A percentile compares a stretch with the other conserved stretches of the same genome.
These are phyloP conservation scores for Myanophis thanlyinensis DNA, from an alignment of 2,113 vertebrate genomes.

Conservation along the genomic window DNA sequence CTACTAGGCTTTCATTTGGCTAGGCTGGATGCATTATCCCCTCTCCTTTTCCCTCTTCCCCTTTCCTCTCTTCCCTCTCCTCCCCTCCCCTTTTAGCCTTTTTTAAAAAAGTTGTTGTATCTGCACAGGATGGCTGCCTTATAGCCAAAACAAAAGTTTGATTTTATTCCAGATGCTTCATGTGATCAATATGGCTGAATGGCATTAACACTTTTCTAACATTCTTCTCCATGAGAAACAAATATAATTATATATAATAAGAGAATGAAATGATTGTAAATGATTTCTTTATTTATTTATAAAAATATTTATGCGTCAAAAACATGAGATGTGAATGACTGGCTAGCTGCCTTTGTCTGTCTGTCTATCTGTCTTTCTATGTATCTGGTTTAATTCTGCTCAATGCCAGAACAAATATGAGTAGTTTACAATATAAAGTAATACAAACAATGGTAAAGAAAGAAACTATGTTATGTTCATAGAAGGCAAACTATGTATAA, in stretches of 20 bases:
- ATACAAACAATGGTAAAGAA: background rate
- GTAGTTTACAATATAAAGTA: background rate
- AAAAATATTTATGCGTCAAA: background rate
- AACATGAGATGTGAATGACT: background rate
- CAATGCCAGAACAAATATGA: background rate
- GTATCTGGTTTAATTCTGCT: background rate
- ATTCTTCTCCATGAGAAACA: constrained; percentile 13
- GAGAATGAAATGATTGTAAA: background rate
- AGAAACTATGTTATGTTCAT: background rate
- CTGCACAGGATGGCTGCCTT: background rate
- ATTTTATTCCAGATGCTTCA: constrained; percentile 7
- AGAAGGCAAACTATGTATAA: background rate
- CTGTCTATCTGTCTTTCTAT: background rate
- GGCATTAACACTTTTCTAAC: constrained; percentile 19
- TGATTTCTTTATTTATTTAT: background rate
- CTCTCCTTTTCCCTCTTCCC: background rate
- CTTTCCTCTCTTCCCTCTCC: too few relatives aligned
- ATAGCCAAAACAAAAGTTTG: background rate
- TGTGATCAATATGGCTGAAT: background rate
- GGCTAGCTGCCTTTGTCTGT: background rate
- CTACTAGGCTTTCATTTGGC: background rate
- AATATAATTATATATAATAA: background rate
- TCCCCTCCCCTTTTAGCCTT: background rate
- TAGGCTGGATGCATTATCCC: background rate
- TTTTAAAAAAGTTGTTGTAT: background rate